phyloP scores from a whole-genome alignment of 2,888 invertebrate species.

The Branchellion lobata region DNA sequence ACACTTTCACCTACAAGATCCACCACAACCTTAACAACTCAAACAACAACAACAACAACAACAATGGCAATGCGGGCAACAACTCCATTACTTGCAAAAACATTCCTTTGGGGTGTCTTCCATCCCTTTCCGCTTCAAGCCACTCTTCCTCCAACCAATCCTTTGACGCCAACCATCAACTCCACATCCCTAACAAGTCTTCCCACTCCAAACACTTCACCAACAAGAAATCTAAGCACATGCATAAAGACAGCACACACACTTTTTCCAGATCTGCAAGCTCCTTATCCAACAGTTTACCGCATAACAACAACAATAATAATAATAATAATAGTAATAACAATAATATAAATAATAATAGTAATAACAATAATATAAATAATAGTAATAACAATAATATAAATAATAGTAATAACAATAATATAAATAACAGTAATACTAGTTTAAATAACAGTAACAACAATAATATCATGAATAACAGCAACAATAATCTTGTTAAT shows the following conservation, averaged over 20 bases:
- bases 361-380: background rate
- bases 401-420: background rate
- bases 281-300: background rate
- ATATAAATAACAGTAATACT: background rate
- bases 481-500: background rate
- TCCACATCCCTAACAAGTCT: conserved; percentile 3
- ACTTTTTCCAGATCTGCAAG: background rate
- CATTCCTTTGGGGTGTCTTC: conserved; percentile 26
- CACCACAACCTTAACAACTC: background rate
- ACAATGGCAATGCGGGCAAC: too few relatives aligned
- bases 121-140: background rate
- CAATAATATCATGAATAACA: background rate
- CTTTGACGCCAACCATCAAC: background rate
- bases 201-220: conserved; percentile 3
- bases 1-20: conserved; percentile 34
- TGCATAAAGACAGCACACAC: background rate
- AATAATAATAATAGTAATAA: background rate
- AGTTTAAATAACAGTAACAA: background rate
- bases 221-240: conserved; percentile 26
- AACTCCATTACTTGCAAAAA: conserved; percentile 28
- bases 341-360: background rate
- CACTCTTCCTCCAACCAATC: background rate
- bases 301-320: background rate
- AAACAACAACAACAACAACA: conserved; percentile 12
- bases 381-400: background rate